Evolutionary conservation across 2,797 vertebrate genomes (phyloP).

Genomic region (Takifugu ocellatus): DNA sequence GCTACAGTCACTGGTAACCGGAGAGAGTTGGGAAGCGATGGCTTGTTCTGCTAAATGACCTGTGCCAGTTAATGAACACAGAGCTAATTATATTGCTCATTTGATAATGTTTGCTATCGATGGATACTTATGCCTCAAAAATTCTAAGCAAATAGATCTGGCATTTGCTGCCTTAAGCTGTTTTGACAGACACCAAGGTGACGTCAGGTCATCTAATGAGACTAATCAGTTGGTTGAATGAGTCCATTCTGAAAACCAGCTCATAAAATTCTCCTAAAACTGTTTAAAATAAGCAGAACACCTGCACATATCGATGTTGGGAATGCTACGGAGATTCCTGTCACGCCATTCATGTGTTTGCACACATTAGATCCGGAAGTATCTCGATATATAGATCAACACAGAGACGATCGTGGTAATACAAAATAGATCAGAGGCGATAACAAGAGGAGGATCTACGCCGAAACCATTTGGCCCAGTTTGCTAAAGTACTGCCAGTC

Average conservation of each 20-base stretch:
- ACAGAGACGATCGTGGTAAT: conserved; percentile 72
- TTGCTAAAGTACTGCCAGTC: conserved; percentile 64
- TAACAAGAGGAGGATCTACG: conserved; percentile 45
- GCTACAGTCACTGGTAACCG: conserved; percentile 79
- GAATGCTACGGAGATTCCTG: neutral
- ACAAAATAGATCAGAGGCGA: conserved; percentile 70
- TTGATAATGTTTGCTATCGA: conserved; percentile 34
- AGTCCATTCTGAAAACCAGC: too few species aligned
- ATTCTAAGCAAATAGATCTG: conserved; percentile 28
- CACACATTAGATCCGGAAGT: too few species aligned
- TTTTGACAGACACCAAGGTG: neutral
- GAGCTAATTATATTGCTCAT: conserved; percentile 41
- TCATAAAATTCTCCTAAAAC: too few species aligned
- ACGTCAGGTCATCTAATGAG: too few species aligned
- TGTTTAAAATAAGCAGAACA: too few species aligned
- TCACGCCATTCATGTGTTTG: too few species aligned
- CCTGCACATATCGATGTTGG: conserved; percentile 3
- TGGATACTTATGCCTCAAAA: conserved; percentile 16
- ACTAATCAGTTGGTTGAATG: too few species aligned
- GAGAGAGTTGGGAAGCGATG: conserved; percentile 76
- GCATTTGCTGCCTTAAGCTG: too few species aligned
- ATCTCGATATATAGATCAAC: conserved; percentile 54
- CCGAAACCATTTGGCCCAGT: conserved; percentile 53
- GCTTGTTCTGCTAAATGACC: conserved; percentile 79
- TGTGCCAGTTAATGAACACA: conserved; percentile 56